Evolutionary conservation across 1,140 invertebrate species (phyloP), one percentile per base, ranked within the genome.

Genomic region (Lepidurus couesii): DNA sequence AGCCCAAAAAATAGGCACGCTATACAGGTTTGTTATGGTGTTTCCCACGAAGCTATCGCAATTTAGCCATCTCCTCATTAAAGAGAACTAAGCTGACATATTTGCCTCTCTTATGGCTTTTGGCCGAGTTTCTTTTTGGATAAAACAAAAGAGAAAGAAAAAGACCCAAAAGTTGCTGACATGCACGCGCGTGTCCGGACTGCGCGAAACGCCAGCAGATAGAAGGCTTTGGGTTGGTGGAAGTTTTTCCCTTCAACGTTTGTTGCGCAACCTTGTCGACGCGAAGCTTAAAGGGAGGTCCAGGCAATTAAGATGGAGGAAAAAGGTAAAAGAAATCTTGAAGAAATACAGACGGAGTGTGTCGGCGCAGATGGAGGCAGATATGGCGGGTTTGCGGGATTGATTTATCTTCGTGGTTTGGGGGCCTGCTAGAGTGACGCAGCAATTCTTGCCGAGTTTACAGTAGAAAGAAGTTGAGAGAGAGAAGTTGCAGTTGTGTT

Each of bases 31-130:
- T 13, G 53, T 65, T 65, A 65, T 65, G 53, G 53, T 65, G 53
- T 65, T 65, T 65, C 53, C 53, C 53, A 65, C 53, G 53, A 65
- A 65, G 53, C 53, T 65, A 65, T 65, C 53, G 21, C 53, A 65
- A 13, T 65, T 21, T 65, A 65, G 53, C 53, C 53, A 65, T 65
- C 53, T 65, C 53, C 53, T 65, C 53, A 65, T 65, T 65, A 65
- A 65, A 65, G 53, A 21, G 53, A 65, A 65, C 53, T 65, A 65
- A 65, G 53, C 53, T 65, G 53, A 65, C 53, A 65, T 21, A 65
- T 65, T 65, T 65, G 53, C 53, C 21, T 65, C 13, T 65, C 53
- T 65, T 65, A 65, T 65, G 21, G 53, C 53, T 65, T 65, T 65
- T 4, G 13, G 16, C 16, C 9, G 53, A 21, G 13, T 16, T 65